Percentiles rank a stretch among this genome's conserved stretches.
Conservation (phyloP, 2,888 invertebrate genomes). For the Oscheius sp. region DNA sequence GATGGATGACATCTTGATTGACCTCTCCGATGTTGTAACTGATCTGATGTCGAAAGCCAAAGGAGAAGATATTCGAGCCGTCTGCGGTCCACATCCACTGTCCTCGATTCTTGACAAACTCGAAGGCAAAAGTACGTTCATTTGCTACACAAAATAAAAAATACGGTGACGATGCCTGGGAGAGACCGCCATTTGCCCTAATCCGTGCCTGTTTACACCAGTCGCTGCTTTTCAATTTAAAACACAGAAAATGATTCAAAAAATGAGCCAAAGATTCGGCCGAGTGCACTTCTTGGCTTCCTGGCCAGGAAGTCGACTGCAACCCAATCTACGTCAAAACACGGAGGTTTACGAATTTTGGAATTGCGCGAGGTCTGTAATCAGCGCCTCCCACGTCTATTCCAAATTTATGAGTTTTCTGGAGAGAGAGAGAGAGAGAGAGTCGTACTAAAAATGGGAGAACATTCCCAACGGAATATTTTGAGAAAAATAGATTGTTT, state of each 20-base stretch:
- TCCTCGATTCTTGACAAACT: slow-evolving; percentile 28
- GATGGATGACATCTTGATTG: neutral
- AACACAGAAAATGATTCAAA: neutral
- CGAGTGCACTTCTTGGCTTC: neutral
- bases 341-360: too few species aligned
- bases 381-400: too few species aligned
- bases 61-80: neutral
- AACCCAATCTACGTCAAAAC: too few species aligned
- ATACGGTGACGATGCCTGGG: neutral
- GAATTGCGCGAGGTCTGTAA: too few species aligned
- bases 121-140: slow-evolving; percentile 37
- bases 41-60: slow-evolving; percentile 8
- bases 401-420: too few species aligned
- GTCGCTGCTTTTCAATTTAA: slow-evolving; percentile 1
- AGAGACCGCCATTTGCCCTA: neutral
- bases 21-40: neutral
- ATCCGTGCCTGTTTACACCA: neutral
- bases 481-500: too few species aligned
- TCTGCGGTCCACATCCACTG: slow-evolving; percentile 35
- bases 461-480: too few species aligned
- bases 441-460: too few species aligned
- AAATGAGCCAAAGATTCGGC: neutral
- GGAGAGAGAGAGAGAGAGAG: too few species aligned
- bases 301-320: neutral
- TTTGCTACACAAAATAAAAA: neutral